Conservation (phyloP, 1,140 invertebrate species). For the Potamilus streckersoni region DNA sequence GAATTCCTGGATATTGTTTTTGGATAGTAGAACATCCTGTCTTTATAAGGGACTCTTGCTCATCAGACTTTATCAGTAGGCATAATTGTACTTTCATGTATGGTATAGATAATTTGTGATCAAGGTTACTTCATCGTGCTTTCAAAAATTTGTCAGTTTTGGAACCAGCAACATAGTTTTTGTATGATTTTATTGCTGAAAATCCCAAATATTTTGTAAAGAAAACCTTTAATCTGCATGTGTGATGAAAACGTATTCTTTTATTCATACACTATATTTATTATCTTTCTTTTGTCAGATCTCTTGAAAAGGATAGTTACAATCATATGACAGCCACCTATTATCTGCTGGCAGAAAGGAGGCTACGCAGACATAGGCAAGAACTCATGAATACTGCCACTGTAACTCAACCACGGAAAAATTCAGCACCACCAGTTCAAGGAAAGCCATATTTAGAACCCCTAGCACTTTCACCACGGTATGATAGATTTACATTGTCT, state of each 20-base stretch:
- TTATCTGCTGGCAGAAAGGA: slow-evolving; percentile 94
- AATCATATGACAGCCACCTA: slow-evolving; percentile 99
- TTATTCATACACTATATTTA: slow-evolving; percentile 1
- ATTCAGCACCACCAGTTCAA: slow-evolving; percentile 47
- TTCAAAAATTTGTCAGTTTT: too few relatives aligned
- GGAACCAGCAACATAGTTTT: background rate
- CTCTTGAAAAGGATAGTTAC: slow-evolving; percentile 95
- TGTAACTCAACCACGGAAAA: slow-evolving; percentile 48
- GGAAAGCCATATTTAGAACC: slow-evolving; percentile 66
- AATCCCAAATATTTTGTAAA: too few relatives aligned
- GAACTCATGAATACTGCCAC: slow-evolving; percentile 39
- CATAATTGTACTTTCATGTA: too few relatives aligned
- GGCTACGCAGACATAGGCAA: slow-evolving; percentile 74
- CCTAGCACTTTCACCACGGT: slow-evolving; percentile 69
- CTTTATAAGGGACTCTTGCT: too few relatives aligned
- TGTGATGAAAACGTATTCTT: too few relatives aligned
- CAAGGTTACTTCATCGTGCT: too few relatives aligned
- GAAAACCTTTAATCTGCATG: too few relatives aligned
- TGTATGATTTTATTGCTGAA: too few relatives aligned
- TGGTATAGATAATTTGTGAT: too few relatives aligned
- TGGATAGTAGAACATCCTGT: too few relatives aligned
- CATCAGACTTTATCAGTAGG: too few relatives aligned
- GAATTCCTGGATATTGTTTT: too few relatives aligned
- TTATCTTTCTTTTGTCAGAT: slow-evolving; percentile 72
- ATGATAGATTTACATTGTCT: slow-evolving; percentile 15